Base-by-base conservation (phyloP, 2,888 invertebrate species). In the Lasioglossum zephyrum region DNA sequence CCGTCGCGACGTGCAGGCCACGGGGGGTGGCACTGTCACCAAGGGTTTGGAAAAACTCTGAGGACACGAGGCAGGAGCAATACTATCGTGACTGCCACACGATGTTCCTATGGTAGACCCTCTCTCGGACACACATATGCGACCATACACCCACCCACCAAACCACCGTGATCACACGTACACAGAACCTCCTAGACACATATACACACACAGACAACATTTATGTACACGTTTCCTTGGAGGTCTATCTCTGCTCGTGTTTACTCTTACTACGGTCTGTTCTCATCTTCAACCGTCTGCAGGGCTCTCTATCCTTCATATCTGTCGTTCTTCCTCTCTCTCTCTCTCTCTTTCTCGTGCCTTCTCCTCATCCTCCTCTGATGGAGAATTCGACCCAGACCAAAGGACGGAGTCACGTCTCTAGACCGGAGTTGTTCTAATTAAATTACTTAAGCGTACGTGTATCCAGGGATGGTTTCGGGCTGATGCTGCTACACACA, bases 391-490 rank as follows among this genome's bases (percentile, higher is more conserved):
- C 82, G 72, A 85, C 53, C 88, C 92, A 91, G 93, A 91, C 92
- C 84, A 93, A 93, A 92, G 93, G 94, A 94, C 94, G 93, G 91
- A 94, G 94, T 94, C 95, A 95, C 95, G 95, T 95, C 94, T 94
- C 91, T 91, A 94, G 93, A 91, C 93, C 93, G 92, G 94, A 94
- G 94, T 94, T 94, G 94, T 94, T 94, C 95, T 95, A 95, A 95
- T 95, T 95, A 94, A 95, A 95, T 95, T 95, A 95, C 95, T 94
- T 94, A 95, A 94, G 94, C 94, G 95, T 94, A 94, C 95, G 95
- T 95, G 94, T 95, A 94, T 94, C 93, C 91, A 89, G 91, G 92
- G 92, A 91, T 92, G 93, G 93, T 92, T 93, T 92, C 86, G 88
- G 90, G 84, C 90, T 89, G 91, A 91, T 92, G 91, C 91, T 89